These are phyloP conservation scores for Globodera ellingtonae DNA, from an alignment of 1,140 invertebrate genomes.

Conservation along the genomic window DNA sequence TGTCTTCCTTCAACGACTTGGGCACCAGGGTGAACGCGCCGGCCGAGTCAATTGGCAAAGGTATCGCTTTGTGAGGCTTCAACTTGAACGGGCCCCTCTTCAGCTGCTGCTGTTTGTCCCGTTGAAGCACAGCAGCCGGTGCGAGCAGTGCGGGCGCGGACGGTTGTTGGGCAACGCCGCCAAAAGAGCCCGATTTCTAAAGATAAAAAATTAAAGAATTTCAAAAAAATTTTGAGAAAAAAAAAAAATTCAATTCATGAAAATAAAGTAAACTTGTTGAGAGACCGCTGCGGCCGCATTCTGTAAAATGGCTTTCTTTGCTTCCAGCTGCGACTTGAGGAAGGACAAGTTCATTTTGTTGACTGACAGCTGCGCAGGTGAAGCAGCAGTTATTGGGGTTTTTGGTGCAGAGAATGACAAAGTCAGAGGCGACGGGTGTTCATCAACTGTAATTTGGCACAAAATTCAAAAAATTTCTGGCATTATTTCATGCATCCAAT, in stretches of 20 bases:
- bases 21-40: conserved; percentile 52
- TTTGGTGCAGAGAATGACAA: neutral
- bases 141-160: neutral
- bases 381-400: neutral
- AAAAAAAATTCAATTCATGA: neutral
- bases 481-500: too few relatives aligned
- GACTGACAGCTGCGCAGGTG: neutral
- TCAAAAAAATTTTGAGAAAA: neutral
- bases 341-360: conserved; percentile 40
- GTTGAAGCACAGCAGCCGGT: conserved; percentile 8
- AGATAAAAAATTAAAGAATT: neutral
- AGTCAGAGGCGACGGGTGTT: neutral
- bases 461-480: neutral
- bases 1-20: conserved; percentile 61
- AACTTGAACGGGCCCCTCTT: conserved; percentile 28
- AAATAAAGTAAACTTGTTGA: conserved; percentile 13
- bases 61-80: conserved; percentile 46
- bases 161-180: neutral
- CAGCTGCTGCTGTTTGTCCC: conserved; percentile 6
- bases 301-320: conserved; percentile 39
- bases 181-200: neutral
- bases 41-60: conserved; percentile 40
- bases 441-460: neutral
- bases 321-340: conserved; percentile 40
- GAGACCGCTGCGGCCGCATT: conserved; percentile 26